Percentiles rank a stretch among this genome's conserved stretches.
These are phyloP conservation scores for Aelia acuminata DNA, from an alignment of 2,888 invertebrate species.

Conservation along the genomic window DNA sequence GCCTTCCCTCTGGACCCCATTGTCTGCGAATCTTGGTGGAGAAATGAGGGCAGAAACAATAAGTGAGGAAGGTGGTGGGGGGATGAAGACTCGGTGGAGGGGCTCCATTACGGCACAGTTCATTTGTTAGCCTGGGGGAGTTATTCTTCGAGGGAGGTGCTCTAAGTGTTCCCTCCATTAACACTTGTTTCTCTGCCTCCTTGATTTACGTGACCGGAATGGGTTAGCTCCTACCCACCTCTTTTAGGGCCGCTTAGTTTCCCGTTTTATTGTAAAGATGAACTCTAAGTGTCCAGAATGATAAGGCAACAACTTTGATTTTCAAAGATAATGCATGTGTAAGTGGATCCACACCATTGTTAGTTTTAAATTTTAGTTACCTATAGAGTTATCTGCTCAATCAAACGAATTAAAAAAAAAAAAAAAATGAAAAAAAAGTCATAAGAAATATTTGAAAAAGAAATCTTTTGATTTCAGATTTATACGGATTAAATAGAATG, in stretches of 20 bases:
- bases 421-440: too few relatives aligned
- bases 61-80: background rate
- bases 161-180: constrained; percentile 33
- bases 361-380: too few relatives aligned
- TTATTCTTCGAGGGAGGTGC: background rate
- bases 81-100: constrained; percentile 19
- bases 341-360: too few relatives aligned
- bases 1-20: background rate
- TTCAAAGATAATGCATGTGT: too few relatives aligned
- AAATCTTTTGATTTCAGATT: too few relatives aligned
- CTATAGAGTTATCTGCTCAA: too few relatives aligned
- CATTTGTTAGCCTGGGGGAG: constrained; percentile 16
- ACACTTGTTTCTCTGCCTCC: constrained; percentile 35
- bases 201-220: constrained; percentile 31
- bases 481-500: too few relatives aligned
- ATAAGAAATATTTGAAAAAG: too few relatives aligned
- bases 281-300: background rate
- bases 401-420: too few relatives aligned
- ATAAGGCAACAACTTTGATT: background rate
- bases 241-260: constrained; percentile 2
- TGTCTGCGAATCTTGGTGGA: background rate
- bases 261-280: background rate
- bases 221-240: background rate
- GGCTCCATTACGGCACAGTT: constrained; percentile 34
- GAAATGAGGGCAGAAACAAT: constrained; percentile 45